Conservation (phyloP, 2,888 invertebrate genomes). For the Eupithecia tripunctaria region DNA sequence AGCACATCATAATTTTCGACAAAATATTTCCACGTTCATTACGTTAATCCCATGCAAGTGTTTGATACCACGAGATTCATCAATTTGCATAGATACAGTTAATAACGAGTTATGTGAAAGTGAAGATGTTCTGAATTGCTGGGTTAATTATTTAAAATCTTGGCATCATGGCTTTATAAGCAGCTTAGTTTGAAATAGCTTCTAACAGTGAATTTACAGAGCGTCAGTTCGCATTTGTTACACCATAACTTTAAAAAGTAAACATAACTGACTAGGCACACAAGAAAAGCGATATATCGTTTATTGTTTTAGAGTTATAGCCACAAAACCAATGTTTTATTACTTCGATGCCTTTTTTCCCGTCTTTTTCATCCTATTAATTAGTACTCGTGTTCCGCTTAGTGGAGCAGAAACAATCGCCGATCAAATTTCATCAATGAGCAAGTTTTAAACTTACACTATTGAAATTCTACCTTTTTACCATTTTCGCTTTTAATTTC, state of each 20-base stretch:
- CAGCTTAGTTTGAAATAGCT: background rate
- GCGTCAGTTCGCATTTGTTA: background rate
- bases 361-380: slow-evolving; percentile 18
- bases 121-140: background rate
- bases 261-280: background rate
- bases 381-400: slow-evolving; percentile 27
- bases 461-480: background rate
- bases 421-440: slow-evolving; percentile 26
- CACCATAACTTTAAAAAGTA: background rate
- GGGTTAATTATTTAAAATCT: background rate
- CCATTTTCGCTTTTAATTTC: slow-evolving; percentile 30
- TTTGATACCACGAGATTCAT: background rate
- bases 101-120: slow-evolving; percentile 1
- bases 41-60: slow-evolving; percentile 1
- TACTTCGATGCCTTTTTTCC: background rate
- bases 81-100: slow-evolving; percentile 2
- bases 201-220: background rate
- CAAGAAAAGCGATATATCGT: background rate
- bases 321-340: background rate
- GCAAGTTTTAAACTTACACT: background rate
- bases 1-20: background rate
- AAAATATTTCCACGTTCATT: background rate
- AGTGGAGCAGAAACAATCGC: slow-evolving; percentile 24
- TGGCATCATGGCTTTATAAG: background rate
- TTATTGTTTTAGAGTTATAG: background rate